Evolutionary conservation across 2,797 vertebrate genomes (phyloP).

Genomic region (Hydrocynus forskahlii): DNA sequence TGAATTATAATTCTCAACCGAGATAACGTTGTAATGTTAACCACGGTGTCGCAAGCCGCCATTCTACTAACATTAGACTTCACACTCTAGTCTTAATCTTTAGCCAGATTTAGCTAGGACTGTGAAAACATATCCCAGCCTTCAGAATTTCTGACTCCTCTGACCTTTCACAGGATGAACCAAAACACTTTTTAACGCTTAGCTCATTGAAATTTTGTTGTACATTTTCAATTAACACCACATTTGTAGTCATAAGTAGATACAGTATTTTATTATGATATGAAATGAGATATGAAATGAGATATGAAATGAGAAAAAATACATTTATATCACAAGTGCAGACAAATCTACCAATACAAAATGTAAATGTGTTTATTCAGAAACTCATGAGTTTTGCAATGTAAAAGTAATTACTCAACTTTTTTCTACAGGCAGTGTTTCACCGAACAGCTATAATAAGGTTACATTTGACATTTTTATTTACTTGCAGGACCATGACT

Average conservation of each 20-base stretch:
- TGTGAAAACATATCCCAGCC: neutral
- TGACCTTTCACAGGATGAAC: neutral
- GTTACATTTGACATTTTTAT: neutral
- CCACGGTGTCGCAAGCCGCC: neutral
- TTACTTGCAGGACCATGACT: conserved; percentile 79
- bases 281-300: too few species aligned
- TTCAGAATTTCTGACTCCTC: neutral
- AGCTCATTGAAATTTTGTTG: neutral
- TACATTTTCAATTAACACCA: neutral
- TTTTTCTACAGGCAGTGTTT: too few species aligned
- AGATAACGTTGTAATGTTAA: conserved; percentile 1
- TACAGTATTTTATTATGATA: too few species aligned
- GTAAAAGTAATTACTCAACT: too few species aligned
- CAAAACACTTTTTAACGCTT: neutral
- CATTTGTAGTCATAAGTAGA: neutral
- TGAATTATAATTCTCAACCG: neutral
- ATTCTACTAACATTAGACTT: conserved; percentile 7
- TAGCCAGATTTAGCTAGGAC: conserved; percentile 1
- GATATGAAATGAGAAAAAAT: too few species aligned
- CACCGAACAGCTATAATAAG: neutral
- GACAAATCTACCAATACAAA: too few species aligned
- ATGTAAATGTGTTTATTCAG: too few species aligned
- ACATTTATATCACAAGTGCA: too few species aligned
- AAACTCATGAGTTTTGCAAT: too few species aligned
- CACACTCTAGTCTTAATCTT: neutral